phyloP scores from a whole-genome alignment of 2,113 vertebrate species.

The Sphyrna mokarran region DNA sequence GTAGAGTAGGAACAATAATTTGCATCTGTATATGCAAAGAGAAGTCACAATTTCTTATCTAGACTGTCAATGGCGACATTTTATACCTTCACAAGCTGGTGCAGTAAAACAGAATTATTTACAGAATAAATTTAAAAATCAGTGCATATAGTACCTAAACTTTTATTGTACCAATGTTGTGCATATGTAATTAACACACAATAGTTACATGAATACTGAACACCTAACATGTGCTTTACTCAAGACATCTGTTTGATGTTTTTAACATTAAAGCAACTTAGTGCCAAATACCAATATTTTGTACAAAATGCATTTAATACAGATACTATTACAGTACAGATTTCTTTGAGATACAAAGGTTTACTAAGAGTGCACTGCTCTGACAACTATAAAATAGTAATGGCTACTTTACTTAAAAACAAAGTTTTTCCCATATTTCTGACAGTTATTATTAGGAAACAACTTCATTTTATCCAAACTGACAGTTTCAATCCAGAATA shows the following conservation, averaged over 20 bases:
- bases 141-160: background rate
- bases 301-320: constrained; percentile 9
- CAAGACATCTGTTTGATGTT: background rate
- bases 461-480: background rate
- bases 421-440: background rate
- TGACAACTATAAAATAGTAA: background rate
- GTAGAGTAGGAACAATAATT: background rate
- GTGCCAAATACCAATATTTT: background rate
- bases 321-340: background rate
- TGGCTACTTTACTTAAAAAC: background rate
- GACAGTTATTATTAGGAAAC: background rate
- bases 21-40: background rate
- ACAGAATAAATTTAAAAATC: background rate
- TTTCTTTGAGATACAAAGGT: background rate
- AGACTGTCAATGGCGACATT: background rate
- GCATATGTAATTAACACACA: background rate
- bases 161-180: constrained; percentile 26
- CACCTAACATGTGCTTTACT: background rate
- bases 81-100: background rate
- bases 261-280: background rate
- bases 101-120: background rate
- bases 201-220: constrained; percentile 11
- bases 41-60: background rate
- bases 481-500: background rate
- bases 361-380: background rate